Conservation (phyloP, 2,113 vertebrate species). For the Poeciliopsis retropinna region DNA sequence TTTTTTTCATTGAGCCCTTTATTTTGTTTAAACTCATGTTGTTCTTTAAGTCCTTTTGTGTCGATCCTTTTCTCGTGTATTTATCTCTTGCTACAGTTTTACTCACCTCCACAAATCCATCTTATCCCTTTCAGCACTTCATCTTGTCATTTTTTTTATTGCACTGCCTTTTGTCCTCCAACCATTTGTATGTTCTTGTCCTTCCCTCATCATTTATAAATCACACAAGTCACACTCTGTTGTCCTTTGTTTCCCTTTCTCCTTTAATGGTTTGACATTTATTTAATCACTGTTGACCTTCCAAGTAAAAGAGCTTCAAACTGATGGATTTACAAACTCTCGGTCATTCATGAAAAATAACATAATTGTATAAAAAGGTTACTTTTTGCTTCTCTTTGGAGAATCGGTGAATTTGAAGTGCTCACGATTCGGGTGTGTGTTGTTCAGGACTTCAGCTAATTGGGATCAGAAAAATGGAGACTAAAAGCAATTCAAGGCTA, state of each 20-base stretch:
- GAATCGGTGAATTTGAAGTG: no score
- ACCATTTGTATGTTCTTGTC: no score
- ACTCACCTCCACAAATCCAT: not conserved
- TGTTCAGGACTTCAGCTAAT: no score
- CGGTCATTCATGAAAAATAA: not conserved
- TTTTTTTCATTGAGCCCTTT: not conserved
- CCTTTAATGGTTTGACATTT: constrained; percentile 2
- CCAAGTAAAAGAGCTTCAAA: constrained; percentile 1
- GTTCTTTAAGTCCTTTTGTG: not conserved
- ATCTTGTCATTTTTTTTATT: no score
- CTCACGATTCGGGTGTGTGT: no score
- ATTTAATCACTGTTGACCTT: constrained; percentile 39
- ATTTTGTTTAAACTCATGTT: not conserved
- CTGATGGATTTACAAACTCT: constrained; percentile 10
- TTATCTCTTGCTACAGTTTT: not conserved
- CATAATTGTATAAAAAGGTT: constrained; percentile 4
- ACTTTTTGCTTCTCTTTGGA: not conserved
- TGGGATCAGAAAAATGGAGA: no score
- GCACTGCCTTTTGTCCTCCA: no score
- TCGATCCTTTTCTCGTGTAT: not conserved
- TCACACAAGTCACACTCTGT: constrained; percentile 9
- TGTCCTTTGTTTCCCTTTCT: constrained; percentile 6
- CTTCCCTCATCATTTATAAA: constrained; percentile 32
- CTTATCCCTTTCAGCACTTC: constrained; percentile 12
- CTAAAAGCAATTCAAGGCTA: no score